Evolutionary conservation across 2,888 invertebrate species (phyloP).

Genomic region (Orthonevra nobilis): DNA sequence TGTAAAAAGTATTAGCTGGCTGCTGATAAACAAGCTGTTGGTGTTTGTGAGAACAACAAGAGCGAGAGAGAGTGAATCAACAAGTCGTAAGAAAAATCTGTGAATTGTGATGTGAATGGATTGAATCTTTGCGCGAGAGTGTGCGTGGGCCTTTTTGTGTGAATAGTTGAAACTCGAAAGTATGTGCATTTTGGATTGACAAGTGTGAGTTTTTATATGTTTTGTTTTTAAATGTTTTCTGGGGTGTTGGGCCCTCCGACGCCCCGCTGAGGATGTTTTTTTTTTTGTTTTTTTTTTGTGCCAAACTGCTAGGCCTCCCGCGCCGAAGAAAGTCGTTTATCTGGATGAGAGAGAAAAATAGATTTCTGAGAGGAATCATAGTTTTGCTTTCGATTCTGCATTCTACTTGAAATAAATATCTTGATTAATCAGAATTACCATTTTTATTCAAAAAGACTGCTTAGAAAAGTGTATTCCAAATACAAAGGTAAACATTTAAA

Average conservation of each 20-base stretch:
- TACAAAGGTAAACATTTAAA: too few relatives aligned
- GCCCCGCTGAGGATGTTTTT: slow-evolving; percentile 38
- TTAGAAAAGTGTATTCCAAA: too few relatives aligned
- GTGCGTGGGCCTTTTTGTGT: not conserved
- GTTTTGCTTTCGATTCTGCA: slow-evolving; percentile 66
- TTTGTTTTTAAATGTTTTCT: slow-evolving; percentile 5
- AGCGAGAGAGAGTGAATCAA: slow-evolving; percentile 64
- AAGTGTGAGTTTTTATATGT: slow-evolving; percentile 1
- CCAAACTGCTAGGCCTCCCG: slow-evolving; percentile 57
- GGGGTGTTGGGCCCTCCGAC: slow-evolving; percentile 48
- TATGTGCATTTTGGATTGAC: slow-evolving; percentile 1
- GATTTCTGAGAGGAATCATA: slow-evolving; percentile 58
- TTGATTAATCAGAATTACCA: too few relatives aligned
- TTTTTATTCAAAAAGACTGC: too few relatives aligned
- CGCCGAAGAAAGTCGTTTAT: slow-evolving; percentile 68
- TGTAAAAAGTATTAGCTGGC: slow-evolving; percentile 3
- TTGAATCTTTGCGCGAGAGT: slow-evolving; percentile 19
- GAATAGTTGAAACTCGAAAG: too few relatives aligned
- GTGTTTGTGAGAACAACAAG: slow-evolving; percentile 56
- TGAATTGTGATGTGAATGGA: slow-evolving; percentile 49
- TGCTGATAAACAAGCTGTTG: slow-evolving; percentile 57
- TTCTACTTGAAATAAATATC: slow-evolving; percentile 38
- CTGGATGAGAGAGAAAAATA: slow-evolving; percentile 49
- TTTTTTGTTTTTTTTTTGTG: too few relatives aligned
- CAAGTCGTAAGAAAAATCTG: slow-evolving; percentile 51